phyloP scores from a whole-genome alignment of 1,140 invertebrate species.

The Asbolus verrucosus region DNA sequence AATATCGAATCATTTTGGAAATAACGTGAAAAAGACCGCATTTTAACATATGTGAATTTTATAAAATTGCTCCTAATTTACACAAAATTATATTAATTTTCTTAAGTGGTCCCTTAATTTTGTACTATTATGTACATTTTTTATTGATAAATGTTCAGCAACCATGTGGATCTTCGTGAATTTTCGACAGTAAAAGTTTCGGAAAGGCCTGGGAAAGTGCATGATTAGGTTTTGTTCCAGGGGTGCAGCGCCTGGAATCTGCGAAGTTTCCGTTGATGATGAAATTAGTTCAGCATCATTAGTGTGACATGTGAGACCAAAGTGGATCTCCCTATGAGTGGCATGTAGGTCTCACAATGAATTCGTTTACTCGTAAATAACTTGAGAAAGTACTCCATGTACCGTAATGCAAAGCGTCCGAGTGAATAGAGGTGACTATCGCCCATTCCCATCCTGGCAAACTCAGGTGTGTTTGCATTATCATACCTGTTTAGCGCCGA shows the following conservation, averaged over 20 bases:
- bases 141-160: too few relatives aligned
- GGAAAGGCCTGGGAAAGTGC: neutral
- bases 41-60: too few relatives aligned
- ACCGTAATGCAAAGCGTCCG: constrained; percentile 35
- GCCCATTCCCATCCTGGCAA: constrained; percentile 41
- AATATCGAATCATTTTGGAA: too few relatives aligned
- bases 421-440: constrained; percentile 34
- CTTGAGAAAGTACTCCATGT: constrained; percentile 44
- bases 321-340: constrained; percentile 25
- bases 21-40: too few relatives aligned
- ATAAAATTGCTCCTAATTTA: too few relatives aligned
- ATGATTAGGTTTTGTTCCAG: neutral
- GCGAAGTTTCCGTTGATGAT: constrained; percentile 20
- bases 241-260: neutral
- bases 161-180: too few relatives aligned
- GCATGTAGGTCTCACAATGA: constrained; percentile 31
- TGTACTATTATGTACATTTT: too few relatives aligned
- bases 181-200: too few relatives aligned
- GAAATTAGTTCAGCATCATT: constrained; percentile 36
- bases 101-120: too few relatives aligned
- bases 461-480: constrained; percentile 44
- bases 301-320: constrained; percentile 16
- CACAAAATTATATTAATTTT: too few relatives aligned
- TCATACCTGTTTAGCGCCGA: constrained; percentile 42
- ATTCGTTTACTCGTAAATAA: constrained; percentile 45